Conservation (phyloP, 2,888 invertebrate species). For the Conus canariensis region DNA sequence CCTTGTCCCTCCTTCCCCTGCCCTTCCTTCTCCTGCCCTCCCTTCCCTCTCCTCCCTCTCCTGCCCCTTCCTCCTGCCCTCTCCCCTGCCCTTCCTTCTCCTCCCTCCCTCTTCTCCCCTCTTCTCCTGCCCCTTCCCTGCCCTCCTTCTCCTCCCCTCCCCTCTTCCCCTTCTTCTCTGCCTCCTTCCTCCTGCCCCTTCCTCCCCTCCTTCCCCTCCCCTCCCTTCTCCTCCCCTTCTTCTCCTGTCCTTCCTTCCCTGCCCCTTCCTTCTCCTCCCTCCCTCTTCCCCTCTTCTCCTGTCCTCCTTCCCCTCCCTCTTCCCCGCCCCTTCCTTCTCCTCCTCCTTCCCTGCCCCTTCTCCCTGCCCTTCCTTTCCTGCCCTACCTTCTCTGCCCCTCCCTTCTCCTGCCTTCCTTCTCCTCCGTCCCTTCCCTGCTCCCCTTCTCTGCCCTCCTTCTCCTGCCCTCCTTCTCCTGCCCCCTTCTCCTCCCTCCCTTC, state of each 20-base stretch:
- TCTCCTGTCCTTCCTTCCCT: fast-evolving
- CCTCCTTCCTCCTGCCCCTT: not conserved
- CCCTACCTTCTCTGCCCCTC: too few species aligned
- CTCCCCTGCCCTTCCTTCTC: too few species aligned
- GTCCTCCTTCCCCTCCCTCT: not conserved
- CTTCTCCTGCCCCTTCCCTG: too few species aligned
- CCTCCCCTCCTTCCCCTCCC: not conserved
- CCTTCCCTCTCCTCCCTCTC: too few species aligned
- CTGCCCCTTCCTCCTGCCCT: too few species aligned
- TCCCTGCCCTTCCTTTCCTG: too few species aligned
- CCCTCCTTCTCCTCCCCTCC: not conserved
- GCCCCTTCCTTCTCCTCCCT: not conserved
- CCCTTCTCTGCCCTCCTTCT: not conserved
- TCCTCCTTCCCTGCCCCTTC: too few species aligned
- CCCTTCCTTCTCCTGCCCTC: too few species aligned
- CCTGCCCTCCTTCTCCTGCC: not conserved
- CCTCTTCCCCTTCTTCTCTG: not conserved
- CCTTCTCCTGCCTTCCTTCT: too few species aligned
- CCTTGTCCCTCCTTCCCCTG: too few species aligned
- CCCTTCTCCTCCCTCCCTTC: not conserved
- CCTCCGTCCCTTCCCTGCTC: not conserved
- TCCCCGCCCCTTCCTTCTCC: too few species aligned
- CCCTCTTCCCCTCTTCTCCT: not conserved
- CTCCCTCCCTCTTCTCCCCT: too few species aligned
- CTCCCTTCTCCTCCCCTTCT: not conserved